Percentiles rank a stretch among this genome's conserved stretches.
These are phyloP conservation scores for Pyrrhosoma nymphula DNA, from an alignment of 2,888 invertebrate species.

Conservation along the genomic window DNA sequence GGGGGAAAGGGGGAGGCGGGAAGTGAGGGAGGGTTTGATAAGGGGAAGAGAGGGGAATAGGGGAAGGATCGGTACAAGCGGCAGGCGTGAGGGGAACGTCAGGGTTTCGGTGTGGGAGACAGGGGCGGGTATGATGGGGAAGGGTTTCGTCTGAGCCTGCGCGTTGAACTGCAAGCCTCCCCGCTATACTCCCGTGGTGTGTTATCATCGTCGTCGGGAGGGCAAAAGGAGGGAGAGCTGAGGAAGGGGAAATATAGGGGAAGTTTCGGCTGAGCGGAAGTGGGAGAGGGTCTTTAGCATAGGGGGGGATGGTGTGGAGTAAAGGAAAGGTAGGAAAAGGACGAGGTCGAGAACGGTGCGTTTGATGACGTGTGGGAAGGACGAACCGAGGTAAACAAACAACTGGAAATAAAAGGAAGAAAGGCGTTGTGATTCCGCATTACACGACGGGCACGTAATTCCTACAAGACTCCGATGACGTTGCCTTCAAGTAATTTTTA, in stretches of 20 bases:
- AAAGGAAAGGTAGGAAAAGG: background rate
- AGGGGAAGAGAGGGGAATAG: background rate
- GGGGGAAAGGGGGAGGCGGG: background rate
- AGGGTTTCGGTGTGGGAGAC: too few species aligned
- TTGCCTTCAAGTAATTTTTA: too few species aligned
- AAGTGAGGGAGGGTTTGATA: background rate
- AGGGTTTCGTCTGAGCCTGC: background rate
- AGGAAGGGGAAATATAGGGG: background rate
- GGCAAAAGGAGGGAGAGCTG: background rate
- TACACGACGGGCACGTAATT: too few species aligned
- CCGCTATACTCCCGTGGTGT: too few species aligned
- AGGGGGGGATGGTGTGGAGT: background rate
- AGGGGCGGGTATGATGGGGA: too few species aligned
- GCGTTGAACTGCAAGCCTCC: background rate
- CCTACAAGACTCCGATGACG: too few species aligned
- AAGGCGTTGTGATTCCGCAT: background rate
- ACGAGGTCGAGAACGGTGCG: background rate
- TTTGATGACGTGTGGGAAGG: background rate
- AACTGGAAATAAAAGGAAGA: background rate
- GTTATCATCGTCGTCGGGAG: too few species aligned
- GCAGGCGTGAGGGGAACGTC: too few species aligned
- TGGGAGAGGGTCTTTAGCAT: background rate
- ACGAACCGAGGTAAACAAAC: background rate
- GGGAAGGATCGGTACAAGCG: background rate
- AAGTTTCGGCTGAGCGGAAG: too few species aligned